Conservation (phyloP, 92 coral and sea anemone species). For the Paramuricea clavata region DNA sequence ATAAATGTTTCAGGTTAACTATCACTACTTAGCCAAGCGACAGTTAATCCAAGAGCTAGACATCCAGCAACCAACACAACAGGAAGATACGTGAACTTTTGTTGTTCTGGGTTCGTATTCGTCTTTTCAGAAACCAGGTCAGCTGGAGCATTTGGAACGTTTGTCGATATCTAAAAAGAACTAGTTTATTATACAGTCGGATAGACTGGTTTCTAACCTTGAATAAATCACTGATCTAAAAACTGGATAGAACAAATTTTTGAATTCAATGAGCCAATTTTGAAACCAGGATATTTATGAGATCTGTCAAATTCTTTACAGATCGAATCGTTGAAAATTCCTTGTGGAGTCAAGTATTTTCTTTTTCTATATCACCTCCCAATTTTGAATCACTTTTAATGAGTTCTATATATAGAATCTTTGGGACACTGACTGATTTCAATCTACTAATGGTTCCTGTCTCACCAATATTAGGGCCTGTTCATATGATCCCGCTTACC, state of each 20-base stretch:
- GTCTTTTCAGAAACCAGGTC: neutral
- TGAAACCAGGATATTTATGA: too few species aligned
- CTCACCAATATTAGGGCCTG: too few species aligned
- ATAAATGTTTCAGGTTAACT: neutral
- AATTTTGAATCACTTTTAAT: neutral
- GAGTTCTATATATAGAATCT: too few species aligned
- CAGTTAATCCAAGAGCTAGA: slow-evolving; percentile 28
- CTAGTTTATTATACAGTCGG: neutral
- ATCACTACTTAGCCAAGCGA: neutral
- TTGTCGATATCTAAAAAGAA: neutral
- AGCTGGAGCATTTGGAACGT: slow-evolving; percentile 32
- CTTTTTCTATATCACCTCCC: neutral
- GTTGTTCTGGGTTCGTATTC: neutral
- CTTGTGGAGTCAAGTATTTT: neutral
- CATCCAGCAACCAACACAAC: slow-evolving; percentile 14
- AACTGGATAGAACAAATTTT: too few species aligned
- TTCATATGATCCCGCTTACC: too few species aligned
- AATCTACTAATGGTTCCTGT: too few species aligned
- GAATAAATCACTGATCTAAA: too few species aligned
- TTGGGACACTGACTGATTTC: too few species aligned
- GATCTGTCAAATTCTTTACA: too few species aligned
- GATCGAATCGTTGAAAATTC: too few species aligned
- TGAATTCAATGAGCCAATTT: too few species aligned
- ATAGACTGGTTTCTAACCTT: too few species aligned
- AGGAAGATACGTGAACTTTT: neutral